Percentiles rank a stretch among this genome's conserved stretches.
Conservation (phyloP, 2,797 vertebrate species). For the Tokudaia tokunoshimensis region DNA sequence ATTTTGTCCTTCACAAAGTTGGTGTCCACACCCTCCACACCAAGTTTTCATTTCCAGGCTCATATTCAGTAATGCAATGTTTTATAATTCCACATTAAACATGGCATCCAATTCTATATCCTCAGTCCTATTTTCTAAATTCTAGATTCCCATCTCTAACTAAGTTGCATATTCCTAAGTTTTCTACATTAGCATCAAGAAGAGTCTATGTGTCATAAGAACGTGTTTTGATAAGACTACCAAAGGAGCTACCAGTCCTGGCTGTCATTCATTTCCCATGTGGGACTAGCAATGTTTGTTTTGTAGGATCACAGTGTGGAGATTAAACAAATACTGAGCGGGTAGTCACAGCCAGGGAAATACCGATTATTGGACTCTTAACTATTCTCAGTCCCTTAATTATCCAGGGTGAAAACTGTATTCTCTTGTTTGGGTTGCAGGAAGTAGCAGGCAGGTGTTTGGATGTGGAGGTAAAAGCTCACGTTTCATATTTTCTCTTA, state of each 20-base stretch:
- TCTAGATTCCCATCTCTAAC: not conserved
- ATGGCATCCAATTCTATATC: not conserved
- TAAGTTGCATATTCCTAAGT: not conserved
- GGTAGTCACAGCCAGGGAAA: not conserved
- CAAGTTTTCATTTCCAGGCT: not conserved
- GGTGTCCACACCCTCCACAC: not conserved
- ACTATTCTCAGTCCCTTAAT: not conserved
- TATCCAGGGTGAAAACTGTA: not conserved
- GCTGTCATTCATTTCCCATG: not conserved
- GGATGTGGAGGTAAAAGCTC: not conserved
- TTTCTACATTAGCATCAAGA: not conserved
- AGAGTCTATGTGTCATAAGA: not conserved
- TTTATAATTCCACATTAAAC: not conserved
- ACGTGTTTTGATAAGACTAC: not conserved
- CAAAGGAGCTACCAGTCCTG: not conserved
- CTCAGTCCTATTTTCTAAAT: not conserved
- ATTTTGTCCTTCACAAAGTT: not conserved
- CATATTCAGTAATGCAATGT: not conserved
- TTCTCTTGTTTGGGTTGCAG: constrained; percentile 7
- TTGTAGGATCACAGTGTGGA: not conserved
- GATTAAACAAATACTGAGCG: not conserved
- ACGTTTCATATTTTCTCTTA: constrained; percentile 19
- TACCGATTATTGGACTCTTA: not conserved
- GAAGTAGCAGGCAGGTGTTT: not conserved
- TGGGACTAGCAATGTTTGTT: not conserved